A percentile compares a stretch with the other conserved stretches of the same genome.
Conservation (phyloP, 35 echinoderm and acorn worm genomes). For the Lytechinus pictus region DNA sequence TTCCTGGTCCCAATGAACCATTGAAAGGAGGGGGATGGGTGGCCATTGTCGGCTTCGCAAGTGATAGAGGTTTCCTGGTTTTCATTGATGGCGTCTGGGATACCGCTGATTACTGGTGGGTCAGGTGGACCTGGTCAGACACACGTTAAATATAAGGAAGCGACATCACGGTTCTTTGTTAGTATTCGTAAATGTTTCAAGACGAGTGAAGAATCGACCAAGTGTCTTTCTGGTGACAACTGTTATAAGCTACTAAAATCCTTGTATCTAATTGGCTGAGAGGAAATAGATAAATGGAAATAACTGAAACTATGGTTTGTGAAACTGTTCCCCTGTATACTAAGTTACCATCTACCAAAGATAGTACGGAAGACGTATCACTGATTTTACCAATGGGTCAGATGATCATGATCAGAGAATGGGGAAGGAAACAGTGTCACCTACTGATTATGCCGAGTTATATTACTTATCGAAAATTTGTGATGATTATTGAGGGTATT, state of each 20-base stretch:
- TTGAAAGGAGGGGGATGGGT: constrained; percentile 2
- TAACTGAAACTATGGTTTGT: not conserved
- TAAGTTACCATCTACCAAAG: not conserved
- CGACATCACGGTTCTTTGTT: not conserved
- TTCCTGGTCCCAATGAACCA: constrained; percentile 17
- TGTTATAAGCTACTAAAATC: no score
- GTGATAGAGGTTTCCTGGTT: not conserved
- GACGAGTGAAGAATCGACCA: no score
- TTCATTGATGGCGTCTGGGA: not conserved
- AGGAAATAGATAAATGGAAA: not conserved
- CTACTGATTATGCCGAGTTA: no score
- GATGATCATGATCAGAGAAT: no score
- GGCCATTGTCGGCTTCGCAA: constrained; percentile 29
- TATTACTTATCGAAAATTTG: no score
- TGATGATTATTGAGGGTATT: no score
- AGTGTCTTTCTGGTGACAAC: no score
- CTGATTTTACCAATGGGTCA: no score
- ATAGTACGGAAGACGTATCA: no score
- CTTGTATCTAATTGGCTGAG: no score
- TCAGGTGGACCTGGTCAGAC: constrained; percentile 6
- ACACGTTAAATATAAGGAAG: not conserved
- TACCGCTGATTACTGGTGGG: not conserved
- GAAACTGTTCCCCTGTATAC: no score
- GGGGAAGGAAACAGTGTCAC: no score
- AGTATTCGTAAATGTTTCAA: not conserved